These are phyloP conservation scores for Conger conger DNA, from an alignment of 2,113 vertebrate species.

Conservation along the genomic window DNA sequence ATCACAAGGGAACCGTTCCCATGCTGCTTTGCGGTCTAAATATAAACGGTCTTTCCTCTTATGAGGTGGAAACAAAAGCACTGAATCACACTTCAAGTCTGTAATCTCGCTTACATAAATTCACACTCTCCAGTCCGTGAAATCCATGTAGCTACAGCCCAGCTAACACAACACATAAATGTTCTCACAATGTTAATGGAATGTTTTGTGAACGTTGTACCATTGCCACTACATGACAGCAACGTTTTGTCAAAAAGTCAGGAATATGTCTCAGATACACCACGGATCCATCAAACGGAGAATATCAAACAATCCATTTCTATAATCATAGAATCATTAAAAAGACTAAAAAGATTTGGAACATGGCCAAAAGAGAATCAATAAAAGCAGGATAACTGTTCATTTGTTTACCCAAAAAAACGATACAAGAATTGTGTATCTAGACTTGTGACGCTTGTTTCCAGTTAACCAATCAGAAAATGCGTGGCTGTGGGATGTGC, in stretches of 20 bases:
- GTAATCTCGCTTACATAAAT: slow-evolving; percentile 42
- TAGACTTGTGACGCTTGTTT: background rate
- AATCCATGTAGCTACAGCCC: too few species aligned
- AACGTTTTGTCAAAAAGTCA: too few species aligned
- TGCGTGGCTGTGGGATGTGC: background rate
- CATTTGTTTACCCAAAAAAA: background rate
- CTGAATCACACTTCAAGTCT: slow-evolving; percentile 34
- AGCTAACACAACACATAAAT: too few species aligned
- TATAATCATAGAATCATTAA: background rate
- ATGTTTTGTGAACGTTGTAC: too few species aligned
- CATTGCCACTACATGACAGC: too few species aligned
- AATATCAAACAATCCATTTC: background rate
- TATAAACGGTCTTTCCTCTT: slow-evolving; percentile 7
- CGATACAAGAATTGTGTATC: background rate
- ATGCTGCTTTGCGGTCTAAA: slow-evolving; percentile 20
- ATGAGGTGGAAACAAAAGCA: slow-evolving; percentile 32
- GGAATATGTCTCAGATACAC: background rate
- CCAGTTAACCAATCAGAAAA: background rate
- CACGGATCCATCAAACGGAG: background rate
- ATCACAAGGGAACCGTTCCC: slow-evolving; percentile 16
- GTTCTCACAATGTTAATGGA: too few species aligned
- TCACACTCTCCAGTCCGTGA: slow-evolving; percentile 16
- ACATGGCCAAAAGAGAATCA: background rate
- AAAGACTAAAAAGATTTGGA: background rate
- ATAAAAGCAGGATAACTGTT: background rate